Base-by-base conservation (phyloP, 2,888 invertebrate species). In the Sminthurinus aureus region DNA sequence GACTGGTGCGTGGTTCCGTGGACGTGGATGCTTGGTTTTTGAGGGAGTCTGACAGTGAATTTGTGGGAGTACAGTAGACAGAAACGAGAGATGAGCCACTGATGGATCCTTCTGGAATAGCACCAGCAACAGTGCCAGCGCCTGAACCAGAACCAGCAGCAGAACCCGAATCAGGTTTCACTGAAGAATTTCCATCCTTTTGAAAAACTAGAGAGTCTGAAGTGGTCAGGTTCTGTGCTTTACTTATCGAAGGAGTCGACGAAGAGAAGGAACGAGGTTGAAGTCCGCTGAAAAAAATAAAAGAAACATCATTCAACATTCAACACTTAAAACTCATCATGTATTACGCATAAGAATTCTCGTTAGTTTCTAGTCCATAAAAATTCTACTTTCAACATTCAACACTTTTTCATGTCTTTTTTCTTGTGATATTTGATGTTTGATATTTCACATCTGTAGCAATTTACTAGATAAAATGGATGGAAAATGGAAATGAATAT, bases 51-150 rank as follows among this genome's bases (percentile, higher is more conserved):
- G 38, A 38, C 9, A 85, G 22, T 13, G 86, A 86, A 71, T 71
- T 83, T 52, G 86, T 84, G 15, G 86, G 86, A 52, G 86, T 86
- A 66, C 85, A 86, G 80, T 86, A 86, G 38, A 86, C 83, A 8
- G 86, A 86, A 11, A 86, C 26, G 79, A 85, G 86, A 38, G 86
- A 86, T 51, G 86, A 86, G 13, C 74, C 78, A 51, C 84, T 84
- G 13, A 67, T 73, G 20, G 85, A 76, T 24, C 74, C 76, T 64
- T 82, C 81, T 12, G 77, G 38, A 13, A 18, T 58, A 3, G 1
- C 58, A 15, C 1, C 9, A 58, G 2, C 2, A 71, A 13, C 12
- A 2, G 15, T 12, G 12, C 9, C 71, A 66, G 77, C 76, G n/a
- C n/a, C 81, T 12, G 77, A 20, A 13, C 3, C 26, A 3, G 1